Conservation (phyloP, 2,797 vertebrate genomes). For the Acomys russatus region DNA sequence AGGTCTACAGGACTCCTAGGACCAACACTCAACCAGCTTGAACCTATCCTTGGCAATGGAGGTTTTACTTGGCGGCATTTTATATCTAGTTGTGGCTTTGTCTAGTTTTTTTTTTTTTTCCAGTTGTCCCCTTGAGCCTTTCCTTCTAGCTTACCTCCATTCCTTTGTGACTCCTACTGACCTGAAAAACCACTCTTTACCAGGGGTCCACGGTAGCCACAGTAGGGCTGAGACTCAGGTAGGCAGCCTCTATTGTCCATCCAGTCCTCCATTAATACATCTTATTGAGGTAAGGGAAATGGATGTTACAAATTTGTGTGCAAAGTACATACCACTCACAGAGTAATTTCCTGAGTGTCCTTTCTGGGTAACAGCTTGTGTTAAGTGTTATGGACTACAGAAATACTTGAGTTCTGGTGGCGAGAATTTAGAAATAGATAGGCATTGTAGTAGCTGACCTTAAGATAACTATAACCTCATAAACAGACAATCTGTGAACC, state of each 20-base stretch:
- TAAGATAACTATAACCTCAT: not conserved
- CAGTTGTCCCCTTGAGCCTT: not conserved
- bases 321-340: not conserved
- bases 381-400: not conserved
- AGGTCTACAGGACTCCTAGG: not conserved
- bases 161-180: not conserved
- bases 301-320: not conserved
- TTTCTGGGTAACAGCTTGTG: not conserved
- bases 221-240: not conserved
- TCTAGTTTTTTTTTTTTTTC: not conserved
- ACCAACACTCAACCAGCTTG: not conserved
- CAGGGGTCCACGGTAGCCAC: not conserved
- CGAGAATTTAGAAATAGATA: conserved; percentile 28
- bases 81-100: not conserved
- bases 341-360: not conserved
- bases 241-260: not conserved
- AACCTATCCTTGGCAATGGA: not conserved
- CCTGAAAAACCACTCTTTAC: not conserved
- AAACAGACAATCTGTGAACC: not conserved
- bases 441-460: not conserved
- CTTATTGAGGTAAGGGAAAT: not conserved
- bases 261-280: not conserved
- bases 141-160: not conserved
- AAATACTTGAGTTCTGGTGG: conserved; percentile 37
- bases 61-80: not conserved